phyloP scores from a whole-genome alignment of 1,140 invertebrate genomes.

The Episyrphus balteatus region DNA sequence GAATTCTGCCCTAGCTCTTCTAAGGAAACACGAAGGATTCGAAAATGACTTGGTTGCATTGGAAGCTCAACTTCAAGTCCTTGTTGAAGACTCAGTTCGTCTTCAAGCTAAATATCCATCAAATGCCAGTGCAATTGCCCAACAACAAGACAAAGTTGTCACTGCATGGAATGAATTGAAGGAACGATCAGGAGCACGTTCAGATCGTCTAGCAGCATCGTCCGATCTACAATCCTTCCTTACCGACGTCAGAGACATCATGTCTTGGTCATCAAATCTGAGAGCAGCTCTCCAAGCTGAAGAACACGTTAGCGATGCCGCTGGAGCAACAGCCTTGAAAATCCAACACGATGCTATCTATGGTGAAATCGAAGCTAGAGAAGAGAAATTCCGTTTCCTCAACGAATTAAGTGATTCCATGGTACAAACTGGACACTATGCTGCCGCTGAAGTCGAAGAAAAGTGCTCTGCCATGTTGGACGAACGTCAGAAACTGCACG shows the following conservation, averaged over 20 bases:
- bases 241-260: slow-evolving; percentile 73
- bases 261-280: slow-evolving; percentile 75
- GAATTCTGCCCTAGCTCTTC: slow-evolving; percentile 71
- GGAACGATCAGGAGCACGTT: slow-evolving; percentile 63
- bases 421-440: slow-evolving; percentile 78
- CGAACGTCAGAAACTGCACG: slow-evolving; percentile 66
- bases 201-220: slow-evolving; percentile 72
- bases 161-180: slow-evolving; percentile 82
- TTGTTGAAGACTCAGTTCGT: slow-evolving; percentile 83
- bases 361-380: slow-evolving; percentile 88
- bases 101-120: slow-evolving; percentile 85
- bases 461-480: slow-evolving; percentile 64
- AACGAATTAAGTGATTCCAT: slow-evolving; percentile 72
- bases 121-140: slow-evolving; percentile 79
- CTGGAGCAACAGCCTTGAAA: slow-evolving; percentile 75
- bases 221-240: slow-evolving; percentile 81
- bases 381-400: slow-evolving; percentile 71
- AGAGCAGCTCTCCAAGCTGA: slow-evolving; percentile 69
- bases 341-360: slow-evolving; percentile 84
- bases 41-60: slow-evolving; percentile 91
- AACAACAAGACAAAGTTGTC: slow-evolving; percentile 73
- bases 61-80: slow-evolving; percentile 81
- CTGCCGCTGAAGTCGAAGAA: slow-evolving; percentile 65
- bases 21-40: slow-evolving; percentile 84
- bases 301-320: slow-evolving; percentile 74